These are phyloP conservation scores for Cotesia typhae DNA, from an alignment of 1,140 invertebrate genomes.

Conservation along the genomic window DNA sequence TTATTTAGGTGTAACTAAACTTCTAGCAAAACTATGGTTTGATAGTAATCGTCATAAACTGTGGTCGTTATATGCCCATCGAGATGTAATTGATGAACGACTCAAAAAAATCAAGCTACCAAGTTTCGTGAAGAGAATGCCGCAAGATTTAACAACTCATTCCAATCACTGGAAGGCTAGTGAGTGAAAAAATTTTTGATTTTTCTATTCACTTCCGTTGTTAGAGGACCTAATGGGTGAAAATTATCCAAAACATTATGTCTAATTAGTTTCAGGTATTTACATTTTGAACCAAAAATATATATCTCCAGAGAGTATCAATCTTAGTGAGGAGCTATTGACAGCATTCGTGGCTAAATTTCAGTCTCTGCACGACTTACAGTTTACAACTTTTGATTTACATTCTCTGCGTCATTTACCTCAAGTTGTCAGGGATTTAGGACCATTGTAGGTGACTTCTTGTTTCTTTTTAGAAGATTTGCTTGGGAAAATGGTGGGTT, in stretches of 20 bases:
- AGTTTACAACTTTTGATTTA: conserved; percentile 37
- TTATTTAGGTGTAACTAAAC: conserved; percentile 12
- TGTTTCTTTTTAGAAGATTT: conserved; percentile 44
- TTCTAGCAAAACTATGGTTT: conserved; percentile 22
- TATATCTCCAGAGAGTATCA: conserved; percentile 32
- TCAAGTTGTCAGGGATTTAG: conserved; percentile 29
- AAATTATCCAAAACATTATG: conserved; percentile 39
- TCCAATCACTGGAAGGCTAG: conserved; percentile 28
- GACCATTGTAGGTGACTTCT: conserved; percentile 36
- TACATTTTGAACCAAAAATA: conserved; percentile 32
- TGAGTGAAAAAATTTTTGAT: conserved; percentile 25
- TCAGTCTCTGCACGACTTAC: conserved; percentile 32
- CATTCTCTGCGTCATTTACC: conserved; percentile 39
- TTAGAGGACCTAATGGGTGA: conserved; percentile 27
- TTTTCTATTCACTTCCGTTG: conserved; percentile 29
- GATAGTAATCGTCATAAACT: conserved; percentile 12
- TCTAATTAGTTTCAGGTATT: conserved; percentile 37
- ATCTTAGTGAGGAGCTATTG: conserved; percentile 19
- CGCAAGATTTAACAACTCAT: conserved; percentile 30
- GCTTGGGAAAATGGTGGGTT: conserved; percentile 36
- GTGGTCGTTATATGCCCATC: conserved; percentile 15
- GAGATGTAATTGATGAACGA: conserved; percentile 30
- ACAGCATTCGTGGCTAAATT: conserved; percentile 34
- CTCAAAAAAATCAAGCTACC: conserved; percentile 32
- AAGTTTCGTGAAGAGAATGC: conserved; percentile 36